Evolutionary conservation across 2,888 invertebrate species (phyloP).

Genomic region (Druceiella hillmani): DNA sequence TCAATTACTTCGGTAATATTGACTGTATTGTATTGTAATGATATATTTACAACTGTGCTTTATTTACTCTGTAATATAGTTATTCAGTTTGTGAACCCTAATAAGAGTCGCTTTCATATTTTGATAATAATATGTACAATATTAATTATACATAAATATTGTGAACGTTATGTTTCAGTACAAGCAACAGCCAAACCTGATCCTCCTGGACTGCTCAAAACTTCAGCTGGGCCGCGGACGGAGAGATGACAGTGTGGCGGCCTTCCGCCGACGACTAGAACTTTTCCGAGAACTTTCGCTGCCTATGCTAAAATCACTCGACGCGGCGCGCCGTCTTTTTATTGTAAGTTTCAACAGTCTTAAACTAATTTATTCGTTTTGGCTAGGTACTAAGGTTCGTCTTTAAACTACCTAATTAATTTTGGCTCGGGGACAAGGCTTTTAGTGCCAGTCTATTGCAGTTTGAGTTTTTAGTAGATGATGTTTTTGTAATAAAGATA

Average conservation of each 20-base stretch:
- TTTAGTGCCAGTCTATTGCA: too few species aligned
- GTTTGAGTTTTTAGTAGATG: too few species aligned
- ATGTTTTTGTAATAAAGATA: too few species aligned
- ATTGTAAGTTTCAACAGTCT: constrained; percentile 60
- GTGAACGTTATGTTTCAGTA: too few species aligned
- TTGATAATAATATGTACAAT: too few species aligned
- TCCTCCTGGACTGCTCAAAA: constrained; percentile 88
- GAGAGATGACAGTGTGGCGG: constrained; percentile 81
- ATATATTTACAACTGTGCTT: neutral
- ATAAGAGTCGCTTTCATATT: too few species aligned
- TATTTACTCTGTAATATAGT: neutral
- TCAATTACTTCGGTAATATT: too few species aligned
- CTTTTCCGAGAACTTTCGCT: constrained; percentile 82
- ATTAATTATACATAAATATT: too few species aligned
- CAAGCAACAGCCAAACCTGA: constrained; percentile 69
- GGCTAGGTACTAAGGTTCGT: too few species aligned
- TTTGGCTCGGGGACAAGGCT: too few species aligned
- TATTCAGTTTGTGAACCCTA: too few species aligned
- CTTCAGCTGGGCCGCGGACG: constrained; percentile 78
- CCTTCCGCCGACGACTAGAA: constrained; percentile 77
- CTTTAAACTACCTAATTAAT: constrained; percentile 4
- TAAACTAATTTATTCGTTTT: constrained; percentile 3
- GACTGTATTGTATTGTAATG: too few species aligned
- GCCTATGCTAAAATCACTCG: constrained; percentile 83
- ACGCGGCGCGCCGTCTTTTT: constrained; percentile 73